These are phyloP conservation scores for Pipistrellus kuhlii DNA, from an alignment of 2,797 vertebrate species.

Conservation along the genomic window DNA sequence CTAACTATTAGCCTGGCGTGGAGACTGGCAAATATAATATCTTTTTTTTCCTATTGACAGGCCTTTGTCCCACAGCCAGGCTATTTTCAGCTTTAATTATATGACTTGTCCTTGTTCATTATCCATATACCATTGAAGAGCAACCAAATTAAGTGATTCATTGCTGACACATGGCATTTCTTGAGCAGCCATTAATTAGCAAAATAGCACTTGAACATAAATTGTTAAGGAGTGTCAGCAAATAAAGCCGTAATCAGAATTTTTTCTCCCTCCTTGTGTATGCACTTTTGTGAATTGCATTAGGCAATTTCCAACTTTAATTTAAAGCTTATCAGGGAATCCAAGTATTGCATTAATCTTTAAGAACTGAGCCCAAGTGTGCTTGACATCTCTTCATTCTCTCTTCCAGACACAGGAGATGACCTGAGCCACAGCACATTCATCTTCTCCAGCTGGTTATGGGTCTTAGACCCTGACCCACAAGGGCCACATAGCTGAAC, in stretches of 20 bases:
- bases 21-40: constrained; percentile 43
- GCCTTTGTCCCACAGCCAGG: constrained; percentile 55
- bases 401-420: constrained; percentile 70
- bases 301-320: constrained; percentile 77
- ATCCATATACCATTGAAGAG: constrained; percentile 84
- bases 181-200: constrained; percentile 88
- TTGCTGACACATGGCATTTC: constrained; percentile 89
- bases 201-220: constrained; percentile 85
- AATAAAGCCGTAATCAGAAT: constrained; percentile 85
- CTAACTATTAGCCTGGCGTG: constrained; percentile 50
- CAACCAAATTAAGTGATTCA: constrained; percentile 88
- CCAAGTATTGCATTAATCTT: constrained; percentile 75
- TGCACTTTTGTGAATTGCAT: constrained; percentile 6
- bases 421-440: constrained; percentile 29
- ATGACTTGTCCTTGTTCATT: constrained; percentile 88
- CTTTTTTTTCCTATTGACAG: constrained; percentile 35
- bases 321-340: constrained; percentile 68
- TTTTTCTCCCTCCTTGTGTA: constrained; percentile 71
- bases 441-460: constrained; percentile 5
- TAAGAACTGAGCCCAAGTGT: constrained; percentile 45
- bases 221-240: constrained; percentile 85
- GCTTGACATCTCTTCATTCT: constrained; percentile 30
- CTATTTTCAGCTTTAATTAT: constrained; percentile 88
- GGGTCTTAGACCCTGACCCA: not conserved
- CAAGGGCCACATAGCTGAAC: not conserved